Evolutionary conservation across 2,113 vertebrate genomes (phyloP), one percentile per base, ranked within the genome.

Genomic region (Pomatorhinus ruficollis): DNA sequence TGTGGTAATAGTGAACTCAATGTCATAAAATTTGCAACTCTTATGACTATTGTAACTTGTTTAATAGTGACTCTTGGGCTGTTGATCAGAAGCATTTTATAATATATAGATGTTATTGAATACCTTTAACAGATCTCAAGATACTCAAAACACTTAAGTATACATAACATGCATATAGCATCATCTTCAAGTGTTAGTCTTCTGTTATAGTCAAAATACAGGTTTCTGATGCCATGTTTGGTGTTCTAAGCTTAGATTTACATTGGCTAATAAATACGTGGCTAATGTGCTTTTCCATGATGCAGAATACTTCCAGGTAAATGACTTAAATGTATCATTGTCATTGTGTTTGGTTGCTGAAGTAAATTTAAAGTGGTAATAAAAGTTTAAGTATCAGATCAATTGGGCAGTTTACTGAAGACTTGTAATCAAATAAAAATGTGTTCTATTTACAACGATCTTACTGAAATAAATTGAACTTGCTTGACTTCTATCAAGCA

Each of bases 401-500:
- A 70, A 33, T 57, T 30, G 19, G 27, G 14, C 56, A 33, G 6
- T 63, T 86, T 39, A 28, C 12, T 54, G 35, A 63, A 54, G 30
- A 49, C 37, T 27, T 59, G 16, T 39, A 60, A 23, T 81, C 3
- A 39, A 64, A 60, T 82, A 39, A 59, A 90, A 71, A 74, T 0
- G 0, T 2, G 4, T 53, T 25, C 19, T 71, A 1, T 78, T 63
- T 78, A 57, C 5, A 71, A 10, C 0, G 0, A 3, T 45, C 17
- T 31, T 89, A 25, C 12, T 91, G 52, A 31, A 78, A 65, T 76
- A 66, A 68, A 33, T 31, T 22, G 22, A 91, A 65, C 9, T 63
- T 53, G 3, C 6, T 54, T 80, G 40, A 31, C 33, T 53, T 77
- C 22, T 85, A 42, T 61, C 16, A 35, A 44, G 39, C 52, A 30